These are phyloP conservation scores for Halesus radiatus DNA, from an alignment of 1,140 invertebrate species.

Conservation along the genomic window DNA sequence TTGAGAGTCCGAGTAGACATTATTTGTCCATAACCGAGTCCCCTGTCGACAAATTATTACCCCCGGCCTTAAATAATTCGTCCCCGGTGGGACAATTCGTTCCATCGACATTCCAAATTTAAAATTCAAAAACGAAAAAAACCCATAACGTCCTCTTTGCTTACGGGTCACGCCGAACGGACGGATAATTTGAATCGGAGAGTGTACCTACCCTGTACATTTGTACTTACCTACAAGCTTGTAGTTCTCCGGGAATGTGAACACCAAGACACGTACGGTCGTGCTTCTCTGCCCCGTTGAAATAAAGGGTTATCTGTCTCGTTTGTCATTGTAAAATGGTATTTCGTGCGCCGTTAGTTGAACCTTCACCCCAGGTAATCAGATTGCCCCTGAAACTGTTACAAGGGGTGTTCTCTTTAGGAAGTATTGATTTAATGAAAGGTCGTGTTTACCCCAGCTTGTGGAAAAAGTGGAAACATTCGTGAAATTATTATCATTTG, in stretches of 20 bases:
- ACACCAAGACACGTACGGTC: neutral
- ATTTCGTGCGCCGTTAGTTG: conserved; percentile 8
- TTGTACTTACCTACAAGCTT: too few relatives aligned
- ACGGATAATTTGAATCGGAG: conserved; percentile 30
- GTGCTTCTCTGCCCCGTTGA: neutral
- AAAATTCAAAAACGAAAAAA: conserved; percentile 40
- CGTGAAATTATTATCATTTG: too few relatives aligned
- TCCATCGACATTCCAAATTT: conserved; percentile 35
- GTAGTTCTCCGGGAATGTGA: neutral
- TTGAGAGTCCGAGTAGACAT: too few relatives aligned
- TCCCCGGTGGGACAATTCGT: conserved; percentile 13
- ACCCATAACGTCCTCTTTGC: conserved; percentile 23
- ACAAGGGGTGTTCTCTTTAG: conserved; percentile 38
- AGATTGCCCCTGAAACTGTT: conserved; percentile 26
- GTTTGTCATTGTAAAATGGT: neutral
- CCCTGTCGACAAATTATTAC: neutral
- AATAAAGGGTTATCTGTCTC: neutral
- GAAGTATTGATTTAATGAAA: conserved; percentile 54
- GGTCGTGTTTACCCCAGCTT: neutral
- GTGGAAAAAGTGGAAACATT: neutral
- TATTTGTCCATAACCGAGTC: conserved; percentile 1
- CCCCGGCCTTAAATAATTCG: conserved; percentile 30
- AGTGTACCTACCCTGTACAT: too few relatives aligned
- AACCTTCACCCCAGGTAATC: conserved; percentile 9
- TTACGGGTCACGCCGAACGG: conserved; percentile 33